phyloP scores from a whole-genome alignment of 2,797 vertebrate genomes.

The Nasua narica region DNA sequence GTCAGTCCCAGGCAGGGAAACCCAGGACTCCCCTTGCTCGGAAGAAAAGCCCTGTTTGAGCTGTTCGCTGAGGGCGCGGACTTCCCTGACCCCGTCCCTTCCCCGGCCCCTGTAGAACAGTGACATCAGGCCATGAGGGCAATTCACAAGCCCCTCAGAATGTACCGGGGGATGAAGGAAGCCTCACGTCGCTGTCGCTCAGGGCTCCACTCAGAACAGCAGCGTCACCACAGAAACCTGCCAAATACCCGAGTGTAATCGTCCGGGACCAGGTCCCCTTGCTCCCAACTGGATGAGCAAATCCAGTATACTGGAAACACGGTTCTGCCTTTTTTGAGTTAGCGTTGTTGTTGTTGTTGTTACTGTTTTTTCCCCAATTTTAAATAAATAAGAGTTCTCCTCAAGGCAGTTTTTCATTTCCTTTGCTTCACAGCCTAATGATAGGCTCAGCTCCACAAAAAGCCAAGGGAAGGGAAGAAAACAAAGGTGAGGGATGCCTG shows the following conservation, averaged over 20 bases:
- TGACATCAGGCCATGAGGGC: background rate
- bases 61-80: rapidly evolving
- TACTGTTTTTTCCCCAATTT: constrained; percentile 31
- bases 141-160: background rate
- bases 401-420: constrained; percentile 58
- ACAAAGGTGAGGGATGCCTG: too few relatives aligned
- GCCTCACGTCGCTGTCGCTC: background rate
- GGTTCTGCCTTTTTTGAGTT: constrained; percentile 26
- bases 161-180: background rate
- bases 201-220: background rate
- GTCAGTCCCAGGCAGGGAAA: background rate
- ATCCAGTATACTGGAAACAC: constrained; percentile 57
- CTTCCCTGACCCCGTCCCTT: background rate
- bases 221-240: constrained; percentile 16
- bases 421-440: constrained; percentile 63
- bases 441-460: constrained; percentile 16
- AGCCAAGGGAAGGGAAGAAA: background rate
- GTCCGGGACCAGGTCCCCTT: constrained; percentile 54
- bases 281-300: constrained; percentile 62
- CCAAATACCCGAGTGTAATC: constrained; percentile 55
- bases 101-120: background rate
- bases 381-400: constrained; percentile 76
- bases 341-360: background rate
- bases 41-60: constrained; percentile 12
- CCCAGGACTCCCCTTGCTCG: background rate